A percentile compares a stretch with the other conserved stretches of the same genome.
These are phyloP conservation scores for Drosophila imparisetae DNA, from an alignment of 2,888 invertebrate genomes.

Conservation along the genomic window DNA sequence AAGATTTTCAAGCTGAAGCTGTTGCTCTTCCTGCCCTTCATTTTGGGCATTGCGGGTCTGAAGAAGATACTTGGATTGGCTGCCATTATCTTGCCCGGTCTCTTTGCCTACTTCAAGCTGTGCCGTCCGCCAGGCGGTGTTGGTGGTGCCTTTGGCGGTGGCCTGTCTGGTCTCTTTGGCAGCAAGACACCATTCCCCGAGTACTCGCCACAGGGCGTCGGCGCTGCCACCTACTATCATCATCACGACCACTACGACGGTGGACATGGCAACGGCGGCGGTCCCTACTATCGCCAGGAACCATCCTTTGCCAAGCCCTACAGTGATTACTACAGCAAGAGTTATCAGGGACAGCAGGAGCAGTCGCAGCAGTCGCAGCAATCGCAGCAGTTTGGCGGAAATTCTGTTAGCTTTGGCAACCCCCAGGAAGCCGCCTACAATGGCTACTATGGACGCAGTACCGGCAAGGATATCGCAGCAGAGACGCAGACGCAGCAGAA, in stretches of 20 bases:
- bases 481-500: constrained; percentile 59
- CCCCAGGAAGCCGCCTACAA: constrained; percentile 89
- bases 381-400: constrained; percentile 55
- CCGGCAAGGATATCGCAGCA: constrained; percentile 84
- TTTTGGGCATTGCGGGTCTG: constrained; percentile 92
- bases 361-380: constrained; percentile 37
- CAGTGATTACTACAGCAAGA: constrained; percentile 85
- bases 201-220: constrained; percentile 91
- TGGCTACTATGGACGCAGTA: constrained; percentile 89
- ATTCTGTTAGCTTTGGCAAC: constrained; percentile 88
- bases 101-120: constrained; percentile 93
- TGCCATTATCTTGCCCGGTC: constrained; percentile 91
- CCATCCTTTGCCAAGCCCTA: constrained; percentile 83
- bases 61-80: constrained; percentile 93
- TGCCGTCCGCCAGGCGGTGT: constrained; percentile 90
- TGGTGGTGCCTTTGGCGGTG: constrained; percentile 82
- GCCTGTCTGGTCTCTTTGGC: constrained; percentile 81
- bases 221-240: constrained; percentile 87
- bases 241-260: constrained; percentile 84
- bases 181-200: constrained; percentile 85
- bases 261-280: constrained; percentile 54
- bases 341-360: constrained; percentile 66
- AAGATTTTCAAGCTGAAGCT: constrained; percentile 94
- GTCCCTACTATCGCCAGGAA: constrained; percentile 80
- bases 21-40: constrained; percentile 92